A percentile compares a stretch with the other conserved stretches of the same genome.
phyloP scores from a whole-genome alignment of 2,888 invertebrate species.

The Nesidiocoris tenuis region DNA sequence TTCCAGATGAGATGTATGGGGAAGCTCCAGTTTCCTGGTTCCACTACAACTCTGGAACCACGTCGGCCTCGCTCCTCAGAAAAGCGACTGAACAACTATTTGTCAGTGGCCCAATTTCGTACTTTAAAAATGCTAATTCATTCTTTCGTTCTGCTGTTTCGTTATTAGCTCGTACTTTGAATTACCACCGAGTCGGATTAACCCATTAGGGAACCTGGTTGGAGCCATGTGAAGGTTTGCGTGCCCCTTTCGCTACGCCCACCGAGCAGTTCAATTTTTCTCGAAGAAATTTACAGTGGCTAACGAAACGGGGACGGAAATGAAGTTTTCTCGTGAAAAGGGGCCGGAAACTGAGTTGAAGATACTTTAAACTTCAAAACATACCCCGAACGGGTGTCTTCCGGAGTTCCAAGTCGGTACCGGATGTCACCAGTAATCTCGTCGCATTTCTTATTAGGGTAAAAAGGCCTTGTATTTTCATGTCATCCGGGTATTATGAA shows the following conservation, averaged over 20 bases:
- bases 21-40: no score
- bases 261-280: not conserved
- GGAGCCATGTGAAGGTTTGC: not conserved
- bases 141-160: no score
- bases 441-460: slow-evolving; percentile 4
- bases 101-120: no score
- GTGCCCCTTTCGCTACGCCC: not conserved
- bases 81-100: no score
- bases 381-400: no score
- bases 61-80: no score
- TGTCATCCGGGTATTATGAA: not conserved
- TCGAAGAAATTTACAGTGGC: not conserved
- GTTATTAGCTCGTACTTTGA: no score
- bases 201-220: no score
- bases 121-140: no score
- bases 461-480: not conserved
- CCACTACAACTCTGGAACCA: no score
- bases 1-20: no score
- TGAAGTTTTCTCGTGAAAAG: not conserved
- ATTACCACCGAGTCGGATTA: no score
- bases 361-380: not conserved
- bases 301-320: not conserved
- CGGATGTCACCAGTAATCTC: slow-evolving; percentile 23
- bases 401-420: slow-evolving; percentile 4
- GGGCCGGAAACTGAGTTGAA: not conserved